Evolutionary conservation across 2,888 invertebrate genomes (phyloP), one percentile per base, ranked within the genome.

Genomic region (Hipparchia semele): DNA sequence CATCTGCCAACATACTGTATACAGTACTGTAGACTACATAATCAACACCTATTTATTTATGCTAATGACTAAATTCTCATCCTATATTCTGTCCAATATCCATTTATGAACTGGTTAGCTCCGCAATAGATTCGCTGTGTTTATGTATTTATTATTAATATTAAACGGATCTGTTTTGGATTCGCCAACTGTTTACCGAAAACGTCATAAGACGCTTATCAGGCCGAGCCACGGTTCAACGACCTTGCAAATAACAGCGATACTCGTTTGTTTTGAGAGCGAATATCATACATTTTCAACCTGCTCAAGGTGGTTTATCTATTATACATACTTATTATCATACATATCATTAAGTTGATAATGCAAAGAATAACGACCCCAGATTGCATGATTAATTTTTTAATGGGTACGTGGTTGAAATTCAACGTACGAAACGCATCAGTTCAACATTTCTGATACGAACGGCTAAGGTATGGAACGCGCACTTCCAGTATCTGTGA

Each of bases 171-270:
- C 62, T 72, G 72, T 72, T 75, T 76, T 53, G 59, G 54, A 65
- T 71, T 65, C 62, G 67, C 66, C 54, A 71, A 54, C 58, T 77
- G 76, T 74, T 74, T 72, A 75, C 72, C 64, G 71, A 76, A 73
- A 70, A 71, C 70, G 51, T 65, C 61, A 65, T n/a, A 60, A 67
- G 61, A 49, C 70, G 73, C 73, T 75, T 73, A 75, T 75, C 75
- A 68, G 60, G 75, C 53, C 64, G 54, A 51, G 53, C 72, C 72
- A 75, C 68, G 77, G 82, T 80, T 82, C 80, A 80, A 77, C 68
- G 75, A 80, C 79, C 79, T 80, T 77, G 77, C 71, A 46, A 73
- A 61, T 53, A 69, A 74, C 68, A 71, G 23, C 72, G 75, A 78
- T 75, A 75, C 78, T 73, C 75, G 74, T 79, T 78, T 75, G 73